These are phyloP conservation scores for Cristatella mucedo DNA, from an alignment of 2,888 invertebrate species.

Conservation along the genomic window DNA sequence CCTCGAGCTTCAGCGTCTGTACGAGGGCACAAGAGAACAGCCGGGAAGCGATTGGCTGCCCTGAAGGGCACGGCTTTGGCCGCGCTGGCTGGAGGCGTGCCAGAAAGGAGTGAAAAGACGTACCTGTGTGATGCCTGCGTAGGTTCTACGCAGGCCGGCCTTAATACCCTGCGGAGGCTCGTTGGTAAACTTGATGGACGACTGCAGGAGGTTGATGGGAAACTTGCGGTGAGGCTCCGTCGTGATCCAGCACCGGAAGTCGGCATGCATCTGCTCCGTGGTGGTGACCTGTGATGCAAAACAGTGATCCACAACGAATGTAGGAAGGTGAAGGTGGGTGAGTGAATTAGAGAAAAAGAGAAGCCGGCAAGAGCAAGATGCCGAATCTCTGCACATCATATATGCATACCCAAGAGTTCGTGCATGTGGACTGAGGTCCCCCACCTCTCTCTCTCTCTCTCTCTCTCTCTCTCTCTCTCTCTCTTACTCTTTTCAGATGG, in stretches of 20 bases:
- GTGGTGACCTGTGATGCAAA: slow-evolving; percentile 16
- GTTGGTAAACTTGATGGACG: slow-evolving; percentile 91
- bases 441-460: too few relatives aligned
- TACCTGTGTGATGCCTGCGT: slow-evolving; percentile 62
- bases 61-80: background rate
- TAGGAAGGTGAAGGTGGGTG: too few relatives aligned
- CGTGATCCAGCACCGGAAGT: slow-evolving; percentile 80
- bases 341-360: too few relatives aligned
- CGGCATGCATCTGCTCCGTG: slow-evolving; percentile 59
- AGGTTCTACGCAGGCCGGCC: slow-evolving; percentile 82
- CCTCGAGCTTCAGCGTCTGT: too few relatives aligned
- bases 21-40: too few relatives aligned
- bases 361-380: too few relatives aligned
- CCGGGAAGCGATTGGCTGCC: background rate
- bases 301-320: background rate
- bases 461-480: too few relatives aligned
- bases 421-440: too few relatives aligned
- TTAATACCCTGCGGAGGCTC: slow-evolving; percentile 89
- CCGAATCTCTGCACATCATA: too few relatives aligned
- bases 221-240: slow-evolving; percentile 84
- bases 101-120: too few relatives aligned
- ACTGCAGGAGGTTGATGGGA: slow-evolving; percentile 69
- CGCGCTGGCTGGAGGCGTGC: background rate
- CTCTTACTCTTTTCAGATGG: too few relatives aligned
- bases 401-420: too few relatives aligned